Conservation (phyloP, 1,140 invertebrate species). For the Antheraea mylitta region DNA sequence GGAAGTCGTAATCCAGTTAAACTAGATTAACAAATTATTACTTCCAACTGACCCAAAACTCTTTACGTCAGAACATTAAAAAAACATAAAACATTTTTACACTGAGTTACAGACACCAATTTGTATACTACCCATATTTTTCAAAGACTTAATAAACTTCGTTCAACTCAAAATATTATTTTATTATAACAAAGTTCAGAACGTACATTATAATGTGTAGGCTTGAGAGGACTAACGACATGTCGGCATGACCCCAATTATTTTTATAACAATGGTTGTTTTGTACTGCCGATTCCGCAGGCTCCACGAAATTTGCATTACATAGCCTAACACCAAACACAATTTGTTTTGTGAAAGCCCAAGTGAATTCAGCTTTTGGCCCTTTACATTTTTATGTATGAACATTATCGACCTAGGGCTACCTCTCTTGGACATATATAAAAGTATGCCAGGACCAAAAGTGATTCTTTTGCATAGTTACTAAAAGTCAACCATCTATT, state of each 20-base stretch:
- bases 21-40: too few relatives aligned
- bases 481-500: too few relatives aligned
- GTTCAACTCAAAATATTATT: background rate
- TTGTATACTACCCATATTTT: too few relatives aligned
- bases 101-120: too few relatives aligned
- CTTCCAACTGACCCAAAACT: too few relatives aligned
- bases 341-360: slow-evolving; percentile 56
- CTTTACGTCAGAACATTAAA: too few relatives aligned
- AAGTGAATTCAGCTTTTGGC: slow-evolving; percentile 35
- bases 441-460: background rate
- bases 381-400: slow-evolving; percentile 48
- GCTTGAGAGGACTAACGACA: slow-evolving; percentile 38
- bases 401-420: slow-evolving; percentile 29
- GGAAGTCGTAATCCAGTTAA: too few relatives aligned
- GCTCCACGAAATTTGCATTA: slow-evolving; percentile 65
- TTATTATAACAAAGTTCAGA: background rate
- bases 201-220: background rate
- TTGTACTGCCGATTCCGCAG: slow-evolving; percentile 47
- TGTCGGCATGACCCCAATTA: slow-evolving; percentile 55
- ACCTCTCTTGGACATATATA: background rate
- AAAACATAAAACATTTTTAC: too few relatives aligned
- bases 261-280: slow-evolving; percentile 67
- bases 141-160: background rate
- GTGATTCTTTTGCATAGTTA: too few relatives aligned
- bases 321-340: slow-evolving; percentile 54